Conservation (phyloP, 2,113 vertebrate species). For the Etheostoma cragini region DNA sequence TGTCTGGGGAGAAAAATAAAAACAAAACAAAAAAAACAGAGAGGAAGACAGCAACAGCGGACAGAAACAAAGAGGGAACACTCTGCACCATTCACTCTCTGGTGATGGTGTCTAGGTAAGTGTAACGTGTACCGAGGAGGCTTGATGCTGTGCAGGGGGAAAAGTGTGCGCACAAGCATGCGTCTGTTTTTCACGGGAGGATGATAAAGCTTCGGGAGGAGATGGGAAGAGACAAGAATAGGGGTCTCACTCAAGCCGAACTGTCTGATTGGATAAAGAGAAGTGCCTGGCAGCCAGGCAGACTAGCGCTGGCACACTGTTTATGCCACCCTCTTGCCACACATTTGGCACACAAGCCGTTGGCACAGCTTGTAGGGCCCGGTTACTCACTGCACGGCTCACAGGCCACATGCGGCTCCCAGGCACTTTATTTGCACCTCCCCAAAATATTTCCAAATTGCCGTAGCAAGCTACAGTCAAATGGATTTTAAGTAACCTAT, state of each 20-base stretch:
- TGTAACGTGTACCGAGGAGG: conserved; percentile 61
- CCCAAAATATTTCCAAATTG: conserved; percentile 52
- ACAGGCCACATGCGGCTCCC: conserved; percentile 61
- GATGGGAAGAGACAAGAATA: conserved; percentile 73
- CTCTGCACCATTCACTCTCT: conserved; percentile 55
- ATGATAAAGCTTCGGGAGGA: conserved; percentile 65
- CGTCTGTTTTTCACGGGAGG: conserved; percentile 66
- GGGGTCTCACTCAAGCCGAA: conserved; percentile 76
- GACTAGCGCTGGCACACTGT: conserved; percentile 70
- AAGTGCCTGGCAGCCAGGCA: conserved; percentile 78
- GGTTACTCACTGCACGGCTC: conserved; percentile 71
- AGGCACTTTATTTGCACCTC: conserved; percentile 66
- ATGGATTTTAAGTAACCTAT: conserved; percentile 32
- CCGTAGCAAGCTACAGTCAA: conserved; percentile 22
- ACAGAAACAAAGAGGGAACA: conserved; percentile 66
- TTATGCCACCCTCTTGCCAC: conserved; percentile 74
- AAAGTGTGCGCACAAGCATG: conserved; percentile 34
- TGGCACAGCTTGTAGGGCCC: conserved; percentile 70
- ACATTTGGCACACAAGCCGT: conserved; percentile 77
- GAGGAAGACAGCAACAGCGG: conserved; percentile 46
- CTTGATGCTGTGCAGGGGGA: conserved; percentile 39
- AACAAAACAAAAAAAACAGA: conserved; percentile 41
- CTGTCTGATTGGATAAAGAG: conserved; percentile 82
- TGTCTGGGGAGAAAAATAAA: conserved; percentile 53
- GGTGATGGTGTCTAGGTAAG: conserved; percentile 83